These are phyloP conservation scores for Ardeotis arabs DNA, from an alignment of 2,113 vertebrate species.

Conservation along the genomic window DNA sequence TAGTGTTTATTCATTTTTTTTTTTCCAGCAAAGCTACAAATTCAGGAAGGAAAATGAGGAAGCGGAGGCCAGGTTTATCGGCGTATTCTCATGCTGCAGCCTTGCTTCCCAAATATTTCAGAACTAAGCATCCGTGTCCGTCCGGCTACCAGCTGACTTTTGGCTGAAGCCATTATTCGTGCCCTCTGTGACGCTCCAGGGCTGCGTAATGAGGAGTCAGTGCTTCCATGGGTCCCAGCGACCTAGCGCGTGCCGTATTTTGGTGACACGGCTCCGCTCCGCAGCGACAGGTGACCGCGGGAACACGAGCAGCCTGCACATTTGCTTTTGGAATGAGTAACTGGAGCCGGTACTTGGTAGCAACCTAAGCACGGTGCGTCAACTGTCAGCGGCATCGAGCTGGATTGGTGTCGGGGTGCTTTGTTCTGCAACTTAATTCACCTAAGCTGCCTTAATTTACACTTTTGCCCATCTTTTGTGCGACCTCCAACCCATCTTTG, in stretches of 20 bases:
- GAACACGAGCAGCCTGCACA: background rate
- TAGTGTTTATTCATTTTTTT: background rate
- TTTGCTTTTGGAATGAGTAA: background rate
- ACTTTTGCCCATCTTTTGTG: background rate
- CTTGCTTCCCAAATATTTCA: background rate
- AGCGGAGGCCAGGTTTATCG: background rate
- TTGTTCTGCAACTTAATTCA: background rate
- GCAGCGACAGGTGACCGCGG: background rate
- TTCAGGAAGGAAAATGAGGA: background rate
- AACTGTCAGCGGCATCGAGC: background rate
- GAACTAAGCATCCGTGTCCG: slow-evolving; percentile 7
- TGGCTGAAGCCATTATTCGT: background rate
- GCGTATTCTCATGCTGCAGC: background rate
- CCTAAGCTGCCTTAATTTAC: background rate
- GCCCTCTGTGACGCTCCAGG: slow-evolving; percentile 4
- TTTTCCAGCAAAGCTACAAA: background rate
- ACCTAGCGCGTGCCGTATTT: background rate
- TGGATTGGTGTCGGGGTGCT: background rate
- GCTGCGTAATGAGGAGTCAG: slow-evolving; percentile 37
- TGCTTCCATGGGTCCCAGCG: background rate
- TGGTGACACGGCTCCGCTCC: background rate
- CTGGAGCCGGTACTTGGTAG: background rate
- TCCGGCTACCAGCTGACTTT: slow-evolving; percentile 16
- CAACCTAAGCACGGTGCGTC: background rate
- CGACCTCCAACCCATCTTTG: background rate